These are phyloP conservation scores for Zelostemma sp. DNA, from an alignment of 1,140 invertebrate genomes.

Conservation along the genomic window DNA sequence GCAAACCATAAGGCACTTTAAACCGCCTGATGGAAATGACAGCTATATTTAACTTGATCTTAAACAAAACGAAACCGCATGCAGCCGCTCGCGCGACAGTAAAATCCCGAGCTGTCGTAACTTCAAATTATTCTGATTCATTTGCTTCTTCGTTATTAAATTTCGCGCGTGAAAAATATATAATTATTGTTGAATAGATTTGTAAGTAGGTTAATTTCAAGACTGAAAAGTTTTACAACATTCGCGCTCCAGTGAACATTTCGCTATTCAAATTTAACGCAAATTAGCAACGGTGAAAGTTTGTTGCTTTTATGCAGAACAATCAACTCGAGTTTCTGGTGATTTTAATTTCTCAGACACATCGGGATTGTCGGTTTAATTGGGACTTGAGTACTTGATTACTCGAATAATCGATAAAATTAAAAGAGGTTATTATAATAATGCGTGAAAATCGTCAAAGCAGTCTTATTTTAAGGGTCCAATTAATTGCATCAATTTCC, in stretches of 20 bases:
- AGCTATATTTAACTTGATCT: conserved; percentile 17
- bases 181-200: too few species aligned
- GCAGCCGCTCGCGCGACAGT: neutral
- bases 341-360: too few species aligned
- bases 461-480: neutral
- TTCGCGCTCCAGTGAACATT: too few species aligned
- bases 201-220: too few species aligned
- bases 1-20: conserved; percentile 2
- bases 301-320: too few species aligned
- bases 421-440: neutral
- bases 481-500: conserved; percentile 2
- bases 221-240: too few species aligned
- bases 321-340: too few species aligned
- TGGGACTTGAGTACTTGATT: too few species aligned
- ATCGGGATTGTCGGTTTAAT: too few species aligned
- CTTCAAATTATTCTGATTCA: conserved; percentile 21
- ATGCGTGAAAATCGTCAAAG: neutral
- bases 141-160: neutral
- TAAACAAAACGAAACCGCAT: conserved; percentile 4
- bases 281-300: too few species aligned
- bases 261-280: too few species aligned
- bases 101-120: neutral
- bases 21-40: conserved; percentile 11
- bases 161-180: neutral
- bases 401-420: too few species aligned